Conservation (phyloP, 2,888 invertebrate genomes). For the Exephanes ischioxanthus region DNA sequence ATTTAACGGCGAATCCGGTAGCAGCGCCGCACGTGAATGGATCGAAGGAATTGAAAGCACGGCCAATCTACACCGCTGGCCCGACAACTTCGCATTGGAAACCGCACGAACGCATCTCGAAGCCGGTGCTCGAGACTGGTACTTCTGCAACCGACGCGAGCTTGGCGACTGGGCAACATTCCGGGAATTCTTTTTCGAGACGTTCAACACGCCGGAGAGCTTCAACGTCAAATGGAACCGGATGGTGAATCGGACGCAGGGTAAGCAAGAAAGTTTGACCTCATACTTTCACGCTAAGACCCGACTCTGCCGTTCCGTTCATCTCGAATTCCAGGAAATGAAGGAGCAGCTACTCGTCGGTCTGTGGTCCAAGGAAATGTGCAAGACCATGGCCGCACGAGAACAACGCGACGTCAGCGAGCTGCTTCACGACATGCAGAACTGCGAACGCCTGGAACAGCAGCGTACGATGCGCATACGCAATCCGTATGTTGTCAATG, state of each 20-base stretch:
- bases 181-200: background rate
- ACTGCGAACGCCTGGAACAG: background rate
- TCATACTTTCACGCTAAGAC: slow-evolving; percentile 24
- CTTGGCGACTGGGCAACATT: slow-evolving; percentile 2
- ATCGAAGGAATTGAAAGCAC: slow-evolving; percentile 21
- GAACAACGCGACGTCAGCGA: background rate
- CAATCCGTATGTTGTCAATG: too few species aligned
- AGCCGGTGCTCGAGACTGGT: slow-evolving; percentile 35
- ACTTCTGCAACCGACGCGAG: background rate
- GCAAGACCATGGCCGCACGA: slow-evolving; percentile 19
- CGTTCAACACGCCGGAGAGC: slow-evolving; percentile 16
- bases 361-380: slow-evolving; percentile 29
- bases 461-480: background rate
- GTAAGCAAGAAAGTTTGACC: slow-evolving; percentile 10
- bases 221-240: slow-evolving; percentile 29
- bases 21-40: slow-evolving; percentile 3
- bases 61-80: slow-evolving; percentile 38
- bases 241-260: slow-evolving; percentile 32
- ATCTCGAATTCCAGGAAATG: slow-evolving; percentile 14
- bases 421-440: background rate
- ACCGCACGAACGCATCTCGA: slow-evolving; percentile 26
- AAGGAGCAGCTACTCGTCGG: slow-evolving; percentile 40
- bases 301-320: slow-evolving; percentile 6
- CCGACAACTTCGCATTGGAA: slow-evolving; percentile 28
- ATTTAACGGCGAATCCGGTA: slow-evolving; percentile 29